A percentile compares a stretch with the other conserved stretches of the same genome.
These are phyloP conservation scores for Sebastes cheni DNA, from an alignment of 2,797 vertebrate genomes.

Conservation along the genomic window DNA sequence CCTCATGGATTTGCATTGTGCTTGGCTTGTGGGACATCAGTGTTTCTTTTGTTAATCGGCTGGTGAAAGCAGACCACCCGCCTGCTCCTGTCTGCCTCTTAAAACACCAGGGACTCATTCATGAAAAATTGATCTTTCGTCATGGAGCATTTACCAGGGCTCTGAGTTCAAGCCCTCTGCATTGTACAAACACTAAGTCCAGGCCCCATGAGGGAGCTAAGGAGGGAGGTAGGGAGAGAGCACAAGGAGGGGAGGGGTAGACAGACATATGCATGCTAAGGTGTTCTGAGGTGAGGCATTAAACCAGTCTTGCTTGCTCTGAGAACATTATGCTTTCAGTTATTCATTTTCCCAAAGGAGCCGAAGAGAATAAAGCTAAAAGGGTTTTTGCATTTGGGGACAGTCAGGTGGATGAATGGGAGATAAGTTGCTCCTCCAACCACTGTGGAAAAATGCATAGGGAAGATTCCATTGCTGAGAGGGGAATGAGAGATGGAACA, in stretches of 20 bases:
- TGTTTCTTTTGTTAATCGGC: conserved; percentile 54
- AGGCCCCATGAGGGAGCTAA: not conserved
- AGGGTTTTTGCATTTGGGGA: conserved; percentile 27
- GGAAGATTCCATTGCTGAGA: conserved; percentile 52
- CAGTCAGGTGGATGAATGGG: conserved; percentile 49
- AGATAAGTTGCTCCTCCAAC: conserved; percentile 29
- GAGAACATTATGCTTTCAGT: conserved; percentile 32
- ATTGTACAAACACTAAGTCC: conserved; percentile 57
- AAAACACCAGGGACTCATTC: conserved; percentile 61
- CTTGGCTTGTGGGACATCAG: conserved; percentile 32
- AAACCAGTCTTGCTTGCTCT: conserved; percentile 28
- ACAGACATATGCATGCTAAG: conserved; percentile 5
- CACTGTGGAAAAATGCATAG: conserved; percentile 14
- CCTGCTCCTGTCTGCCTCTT: conserved; percentile 25
- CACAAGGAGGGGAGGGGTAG: not conserved
- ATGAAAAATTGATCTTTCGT: conserved; percentile 75
- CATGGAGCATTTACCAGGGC: conserved; percentile 58
- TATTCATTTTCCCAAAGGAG: conserved; percentile 46
- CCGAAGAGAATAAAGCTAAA: conserved; percentile 36
- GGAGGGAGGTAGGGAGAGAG: not conserved
- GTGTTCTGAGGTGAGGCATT: conserved; percentile 38
- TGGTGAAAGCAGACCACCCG: conserved; percentile 21
- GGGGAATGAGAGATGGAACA: conserved; percentile 58
- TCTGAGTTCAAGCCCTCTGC: conserved; percentile 52
- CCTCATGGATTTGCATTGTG: conserved; percentile 33